Base-by-base conservation (phyloP, 1,140 invertebrate species). In the Drosophila arizonae region DNA sequence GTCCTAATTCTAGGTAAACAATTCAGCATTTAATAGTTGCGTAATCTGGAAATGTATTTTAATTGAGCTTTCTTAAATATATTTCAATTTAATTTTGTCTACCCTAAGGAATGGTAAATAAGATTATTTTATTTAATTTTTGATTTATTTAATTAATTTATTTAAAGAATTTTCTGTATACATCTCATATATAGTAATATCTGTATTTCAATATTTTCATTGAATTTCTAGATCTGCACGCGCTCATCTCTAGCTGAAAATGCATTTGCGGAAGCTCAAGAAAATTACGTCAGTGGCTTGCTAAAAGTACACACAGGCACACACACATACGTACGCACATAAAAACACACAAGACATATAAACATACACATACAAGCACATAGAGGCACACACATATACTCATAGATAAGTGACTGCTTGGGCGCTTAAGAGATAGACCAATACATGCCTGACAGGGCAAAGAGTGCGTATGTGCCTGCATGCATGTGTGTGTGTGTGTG, bases 211-310 rank as follows among this genome's bases (percentile, higher is more conserved):
- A n/a, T 6, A 50, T 50, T 50, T 13, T 50, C 24, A 50, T 11
- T 17, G 43, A 17, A 11, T 39, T 41, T 28, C 21, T 11, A 9
- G 13, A n/a, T 9, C 15, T 17, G 24, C 48, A 41, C 21, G 39
- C n/a, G 56, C 56, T 68, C 70, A 72, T 68, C 70, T 61, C 70
- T 72, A 68, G 43, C 17, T 60, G 57, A 52, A 81, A 87, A 87
- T 87, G 82, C 82, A 86, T 87, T 87, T 81, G 72, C 41, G 68
- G 72, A 79, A 69, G 82, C 64, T 86, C 62, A 79, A 76, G 82
- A 81, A 75, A 81, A 79, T 86, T 86, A 81, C 81, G 82, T 87
- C 82, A 86, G 81, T 74, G 82, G 75, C 72, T 86, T 72, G 78
- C 52, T 69, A 45, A 71, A 85, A 63, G 77, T 56, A 62, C 68